Base-by-base conservation (phyloP, 2,888 invertebrate species). In the Euplexia lucipara region DNA sequence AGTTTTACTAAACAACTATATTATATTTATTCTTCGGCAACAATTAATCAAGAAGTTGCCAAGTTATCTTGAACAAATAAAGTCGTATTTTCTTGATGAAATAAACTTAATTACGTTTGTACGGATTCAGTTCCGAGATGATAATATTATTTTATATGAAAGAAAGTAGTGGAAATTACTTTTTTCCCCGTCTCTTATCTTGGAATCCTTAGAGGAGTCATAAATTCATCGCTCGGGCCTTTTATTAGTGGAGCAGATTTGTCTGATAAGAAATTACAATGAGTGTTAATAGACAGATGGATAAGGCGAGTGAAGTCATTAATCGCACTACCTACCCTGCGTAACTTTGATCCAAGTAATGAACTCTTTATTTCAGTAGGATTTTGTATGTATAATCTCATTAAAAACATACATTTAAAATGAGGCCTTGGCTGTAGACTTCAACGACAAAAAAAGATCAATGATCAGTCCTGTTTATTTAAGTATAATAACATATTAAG, bases 81-180 rank as follows among this genome's bases (percentile, higher is more conserved):
- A n/a, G 10, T 35, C 37, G 9, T 56, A 61, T 75, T 66, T 60
- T 47, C 51, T 35, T 60, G 42, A 68, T 39, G 35, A 10, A 75
- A 47, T 60, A 56, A 69, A 75, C 26, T 52, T 45, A 75, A 71
- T 74, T 68, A 52, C 34, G 22, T 52, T 42, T 52, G 18, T 57
- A 69, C 10, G 48, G 61, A 54, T 75, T 72, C 69, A 16, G 47
- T 56, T 52, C 37, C 1, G 39, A 70, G 32, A 12, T 54, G 56
- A 18, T 18, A 44, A 51, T 39, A 60, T 47, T 45, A 59, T 62
- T 49, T n/a, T n/a, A n/a, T 54, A 56, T 44, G 42, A 44, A 42
- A 34, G 42, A 30, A 39, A 47, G 37, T 41, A 68, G 45, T 32
- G 35, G 45, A 59, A 5, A 61, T 79, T 62, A 53, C 35, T 64